Evolutionary conservation across 2,113 vertebrate species (phyloP).

Genomic region (Lates calcarifer): DNA sequence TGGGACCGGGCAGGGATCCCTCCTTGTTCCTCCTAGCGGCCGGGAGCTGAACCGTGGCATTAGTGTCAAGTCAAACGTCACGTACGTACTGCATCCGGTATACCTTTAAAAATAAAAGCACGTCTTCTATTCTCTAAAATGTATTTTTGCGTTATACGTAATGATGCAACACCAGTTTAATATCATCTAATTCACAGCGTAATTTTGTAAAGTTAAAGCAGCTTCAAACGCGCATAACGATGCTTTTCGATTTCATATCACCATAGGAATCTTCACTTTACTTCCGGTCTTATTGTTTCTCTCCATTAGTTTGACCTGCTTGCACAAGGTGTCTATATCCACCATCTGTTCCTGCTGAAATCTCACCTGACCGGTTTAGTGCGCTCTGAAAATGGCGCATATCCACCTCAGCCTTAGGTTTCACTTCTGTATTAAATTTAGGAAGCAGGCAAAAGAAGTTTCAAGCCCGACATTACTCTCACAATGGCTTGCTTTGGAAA

Average conservation of each 20-base stretch:
- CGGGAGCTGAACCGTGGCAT: conserved; percentile 66
- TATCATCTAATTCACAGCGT: fast-evolving
- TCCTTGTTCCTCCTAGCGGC: conserved; percentile 82
- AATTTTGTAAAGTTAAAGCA: fast-evolving
- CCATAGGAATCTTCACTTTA: neutral
- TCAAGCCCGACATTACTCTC: neutral
- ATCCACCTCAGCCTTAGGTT: conserved; percentile 54
- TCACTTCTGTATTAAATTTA: conserved; percentile 59
- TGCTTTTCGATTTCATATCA: neutral
- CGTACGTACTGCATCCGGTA: conserved; percentile 8
- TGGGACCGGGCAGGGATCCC: conserved; percentile 58
- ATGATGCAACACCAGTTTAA: fast-evolving
- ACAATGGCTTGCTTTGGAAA: neutral
- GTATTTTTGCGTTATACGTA: no score
- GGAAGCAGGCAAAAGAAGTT: conserved; percentile 37
- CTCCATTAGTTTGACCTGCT: neutral
- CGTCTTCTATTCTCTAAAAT: fast-evolving
- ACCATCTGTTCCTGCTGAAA: conserved; percentile 44
- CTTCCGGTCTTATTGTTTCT: conserved; percentile 25
- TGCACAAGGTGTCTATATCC: neutral
- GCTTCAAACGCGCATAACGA: neutral
- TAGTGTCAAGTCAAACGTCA: neutral
- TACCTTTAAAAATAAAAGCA: conserved; percentile 52
- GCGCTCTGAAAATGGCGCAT: neutral
- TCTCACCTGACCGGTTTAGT: conserved; percentile 79